Conservation (phyloP, 2,113 vertebrate species). For the Salminus brasiliensis region DNA sequence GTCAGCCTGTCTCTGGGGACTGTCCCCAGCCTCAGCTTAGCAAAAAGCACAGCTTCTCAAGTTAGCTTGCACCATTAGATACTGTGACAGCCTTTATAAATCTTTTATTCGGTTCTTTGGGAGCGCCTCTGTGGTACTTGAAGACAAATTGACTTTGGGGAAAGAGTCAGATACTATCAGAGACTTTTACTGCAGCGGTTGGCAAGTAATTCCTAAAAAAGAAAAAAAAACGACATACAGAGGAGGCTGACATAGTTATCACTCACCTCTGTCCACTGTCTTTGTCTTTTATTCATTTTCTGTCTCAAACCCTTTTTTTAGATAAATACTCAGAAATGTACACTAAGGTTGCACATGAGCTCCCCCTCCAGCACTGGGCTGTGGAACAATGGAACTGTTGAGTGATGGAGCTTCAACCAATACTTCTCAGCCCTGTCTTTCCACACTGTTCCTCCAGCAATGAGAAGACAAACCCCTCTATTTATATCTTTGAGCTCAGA, state of each 20-base stretch:
- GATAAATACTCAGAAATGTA: no score
- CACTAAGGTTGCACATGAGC: no score
- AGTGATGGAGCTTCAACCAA: not conserved
- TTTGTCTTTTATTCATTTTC: not conserved
- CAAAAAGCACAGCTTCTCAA: slow-evolving; percentile 54
- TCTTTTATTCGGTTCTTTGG: slow-evolving; percentile 69
- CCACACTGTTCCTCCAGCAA: not conserved
- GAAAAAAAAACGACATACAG: not conserved
- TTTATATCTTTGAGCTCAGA: no score
- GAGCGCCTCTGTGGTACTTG: slow-evolving; percentile 54
- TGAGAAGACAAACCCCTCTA: no score
- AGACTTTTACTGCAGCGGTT: slow-evolving; percentile 56
- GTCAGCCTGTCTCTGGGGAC: not conserved
- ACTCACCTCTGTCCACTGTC: not conserved
- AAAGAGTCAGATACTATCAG: slow-evolving; percentile 65
- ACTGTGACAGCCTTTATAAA: slow-evolving; percentile 67
- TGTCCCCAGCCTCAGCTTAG: slow-evolving; percentile 35
- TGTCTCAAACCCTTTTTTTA: not conserved
- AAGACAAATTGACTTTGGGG: slow-evolving; percentile 66
- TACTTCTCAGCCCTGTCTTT: not conserved
- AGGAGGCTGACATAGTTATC: slow-evolving; percentile 21
- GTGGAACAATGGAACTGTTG: no score
- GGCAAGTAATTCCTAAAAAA: slow-evolving; percentile 60
- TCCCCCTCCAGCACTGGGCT: no score
- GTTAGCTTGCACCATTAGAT: slow-evolving; percentile 61